These are phyloP conservation scores for Tragelaphus strepsiceros DNA, from an alignment of 2,113 vertebrate species.

Conservation along the genomic window DNA sequence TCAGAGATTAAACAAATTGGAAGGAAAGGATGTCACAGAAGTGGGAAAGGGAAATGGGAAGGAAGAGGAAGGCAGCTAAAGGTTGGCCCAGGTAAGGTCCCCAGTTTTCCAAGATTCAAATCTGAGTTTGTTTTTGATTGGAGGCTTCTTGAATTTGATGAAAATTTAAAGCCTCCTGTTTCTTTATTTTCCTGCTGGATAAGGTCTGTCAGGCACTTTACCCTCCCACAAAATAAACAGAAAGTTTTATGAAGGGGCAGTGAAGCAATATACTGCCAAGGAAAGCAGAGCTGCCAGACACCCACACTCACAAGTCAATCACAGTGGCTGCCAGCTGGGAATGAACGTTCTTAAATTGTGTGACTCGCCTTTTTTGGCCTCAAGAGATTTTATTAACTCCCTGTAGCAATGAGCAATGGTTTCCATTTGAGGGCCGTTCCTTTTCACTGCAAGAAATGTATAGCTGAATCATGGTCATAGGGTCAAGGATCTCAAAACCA, in stretches of 20 bases:
- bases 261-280: conserved; percentile 31
- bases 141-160: background rate
- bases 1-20: background rate
- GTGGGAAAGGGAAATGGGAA: rapidly evolving
- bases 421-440: conserved; percentile 21
- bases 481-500: background rate
- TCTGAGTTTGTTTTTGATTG: background rate
- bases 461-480: background rate
- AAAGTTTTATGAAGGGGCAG: conserved; percentile 62
- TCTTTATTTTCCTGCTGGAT: conserved; percentile 54
- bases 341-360: conserved; percentile 41
- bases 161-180: conserved; percentile 49
- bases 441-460: background rate
- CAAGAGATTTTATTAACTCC: conserved; percentile 54
- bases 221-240: conserved; percentile 65
- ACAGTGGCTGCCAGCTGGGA: background rate
- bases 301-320: conserved; percentile 51
- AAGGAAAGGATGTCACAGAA: background rate
- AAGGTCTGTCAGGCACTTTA: conserved; percentile 51
- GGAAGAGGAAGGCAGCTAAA: background rate
- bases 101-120: background rate
- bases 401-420: conserved; percentile 40
- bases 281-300: background rate
- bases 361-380: conserved; percentile 35
- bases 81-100: background rate